These are phyloP conservation scores for Ictalurus furcatus DNA, from an alignment of 2,113 vertebrate genomes.

Conservation along the genomic window DNA sequence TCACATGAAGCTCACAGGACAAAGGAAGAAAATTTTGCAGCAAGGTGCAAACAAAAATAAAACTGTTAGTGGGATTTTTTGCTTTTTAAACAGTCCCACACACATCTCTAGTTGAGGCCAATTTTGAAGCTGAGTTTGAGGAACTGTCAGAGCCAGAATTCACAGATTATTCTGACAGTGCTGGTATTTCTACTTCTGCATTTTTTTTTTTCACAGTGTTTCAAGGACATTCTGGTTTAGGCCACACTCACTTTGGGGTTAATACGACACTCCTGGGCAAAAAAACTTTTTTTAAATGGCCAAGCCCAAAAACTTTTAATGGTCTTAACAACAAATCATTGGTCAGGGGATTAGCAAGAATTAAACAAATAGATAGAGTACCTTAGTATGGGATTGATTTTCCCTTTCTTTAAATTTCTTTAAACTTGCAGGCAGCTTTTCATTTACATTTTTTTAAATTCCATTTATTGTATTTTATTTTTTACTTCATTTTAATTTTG, in stretches of 20 bases:
- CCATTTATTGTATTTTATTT: no score
- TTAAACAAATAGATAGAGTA: no score
- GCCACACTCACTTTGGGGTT: background rate
- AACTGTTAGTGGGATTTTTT: background rate
- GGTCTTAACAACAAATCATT: no score
- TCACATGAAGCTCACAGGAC: background rate
- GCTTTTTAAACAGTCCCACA: background rate
- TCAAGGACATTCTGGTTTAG: background rate
- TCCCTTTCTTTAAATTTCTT: no score
- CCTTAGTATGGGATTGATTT: no score
- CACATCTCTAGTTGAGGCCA: background rate
- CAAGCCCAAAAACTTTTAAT: no score
- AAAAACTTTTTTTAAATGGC: no score
- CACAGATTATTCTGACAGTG: background rate
- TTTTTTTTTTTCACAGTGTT: background rate
- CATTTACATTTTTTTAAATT: no score
- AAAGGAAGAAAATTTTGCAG: background rate
- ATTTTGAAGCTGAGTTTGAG: background rate
- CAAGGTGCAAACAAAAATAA: background rate
- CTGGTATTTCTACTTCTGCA: background rate
- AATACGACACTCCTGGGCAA: background rate
- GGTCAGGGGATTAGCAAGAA: no score
- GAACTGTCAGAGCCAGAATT: background rate
- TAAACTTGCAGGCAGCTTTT: no score
- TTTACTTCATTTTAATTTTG: no score